Conservation (phyloP, 2,113 vertebrate genomes). For the Amphilophus citrinellus region DNA sequence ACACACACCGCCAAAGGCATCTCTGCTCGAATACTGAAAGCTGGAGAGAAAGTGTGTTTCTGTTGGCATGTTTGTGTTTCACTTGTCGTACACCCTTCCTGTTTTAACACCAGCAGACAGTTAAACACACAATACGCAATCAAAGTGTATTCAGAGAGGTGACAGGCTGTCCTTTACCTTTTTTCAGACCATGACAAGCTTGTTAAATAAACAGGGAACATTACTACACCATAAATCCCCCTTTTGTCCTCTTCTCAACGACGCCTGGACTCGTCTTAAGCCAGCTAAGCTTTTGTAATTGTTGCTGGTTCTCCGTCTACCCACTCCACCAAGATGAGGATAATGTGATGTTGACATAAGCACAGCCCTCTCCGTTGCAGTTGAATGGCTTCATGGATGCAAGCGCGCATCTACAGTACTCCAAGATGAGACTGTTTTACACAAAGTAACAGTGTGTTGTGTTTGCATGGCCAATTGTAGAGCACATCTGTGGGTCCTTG, state of each 20-base stretch:
- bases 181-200: not conserved
- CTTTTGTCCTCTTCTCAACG: not conserved
- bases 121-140: not conserved
- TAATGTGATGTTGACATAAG: constrained; percentile 1
- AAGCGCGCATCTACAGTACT: fast-evolving
- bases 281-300: not conserved
- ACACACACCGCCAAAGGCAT: not conserved
- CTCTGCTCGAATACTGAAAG: constrained; percentile 2
- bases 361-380: not conserved
- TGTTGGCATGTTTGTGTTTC: not conserved
- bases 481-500: not conserved
- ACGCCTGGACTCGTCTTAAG: not conserved
- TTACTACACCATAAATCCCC: constrained; percentile 8
- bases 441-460: not conserved
- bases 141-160: not conserved
- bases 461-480: no score
- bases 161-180: not conserved
- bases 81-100: not conserved
- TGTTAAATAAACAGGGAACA: not conserved
- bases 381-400: not conserved
- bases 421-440: not conserved
- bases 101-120: not conserved
- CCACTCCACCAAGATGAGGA: not conserved
- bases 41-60: not conserved
- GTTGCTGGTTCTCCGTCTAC: not conserved